Conservation (phyloP, 2,797 vertebrate species). For the Scolopax rusticola region DNA sequence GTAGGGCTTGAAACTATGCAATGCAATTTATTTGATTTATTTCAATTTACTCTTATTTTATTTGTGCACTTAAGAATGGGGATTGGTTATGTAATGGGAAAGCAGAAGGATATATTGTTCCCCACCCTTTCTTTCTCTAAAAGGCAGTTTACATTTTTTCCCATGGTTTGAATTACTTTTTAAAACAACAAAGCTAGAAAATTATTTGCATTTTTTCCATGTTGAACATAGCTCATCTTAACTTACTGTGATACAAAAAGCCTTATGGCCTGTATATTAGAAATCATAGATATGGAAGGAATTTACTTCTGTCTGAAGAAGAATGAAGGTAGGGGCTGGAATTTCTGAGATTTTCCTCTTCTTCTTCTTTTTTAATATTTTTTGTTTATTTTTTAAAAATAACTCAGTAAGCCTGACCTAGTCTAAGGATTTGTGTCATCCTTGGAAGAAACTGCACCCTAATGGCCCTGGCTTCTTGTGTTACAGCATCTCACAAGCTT, state of each 20-base stretch:
- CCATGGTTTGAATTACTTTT: not conserved
- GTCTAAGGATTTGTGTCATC: not conserved
- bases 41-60: slow-evolving; percentile 45
- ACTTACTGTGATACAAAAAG: not conserved
- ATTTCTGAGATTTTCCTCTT: not conserved
- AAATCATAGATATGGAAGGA: not conserved
- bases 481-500: not conserved
- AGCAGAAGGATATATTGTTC: not conserved
- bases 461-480: not conserved
- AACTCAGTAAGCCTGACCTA: not conserved
- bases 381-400: not conserved
- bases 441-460: not conserved
- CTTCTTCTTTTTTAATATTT: not conserved
- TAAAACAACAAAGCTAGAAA: not conserved
- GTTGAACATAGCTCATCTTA: not conserved
- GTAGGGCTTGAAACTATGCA: not conserved
- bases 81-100: not conserved
- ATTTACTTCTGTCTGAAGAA: not conserved
- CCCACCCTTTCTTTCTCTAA: not conserved
- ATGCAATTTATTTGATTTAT: slow-evolving; percentile 23
- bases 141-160: not conserved
- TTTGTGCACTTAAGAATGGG: slow-evolving; percentile 26
- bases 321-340: not conserved
- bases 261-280: not conserved
- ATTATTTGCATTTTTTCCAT: not conserved